Evolutionary conservation across 2,113 vertebrate species (phyloP), one percentile per base, ranked within the genome.

Genomic region (Columba livia): DNA sequence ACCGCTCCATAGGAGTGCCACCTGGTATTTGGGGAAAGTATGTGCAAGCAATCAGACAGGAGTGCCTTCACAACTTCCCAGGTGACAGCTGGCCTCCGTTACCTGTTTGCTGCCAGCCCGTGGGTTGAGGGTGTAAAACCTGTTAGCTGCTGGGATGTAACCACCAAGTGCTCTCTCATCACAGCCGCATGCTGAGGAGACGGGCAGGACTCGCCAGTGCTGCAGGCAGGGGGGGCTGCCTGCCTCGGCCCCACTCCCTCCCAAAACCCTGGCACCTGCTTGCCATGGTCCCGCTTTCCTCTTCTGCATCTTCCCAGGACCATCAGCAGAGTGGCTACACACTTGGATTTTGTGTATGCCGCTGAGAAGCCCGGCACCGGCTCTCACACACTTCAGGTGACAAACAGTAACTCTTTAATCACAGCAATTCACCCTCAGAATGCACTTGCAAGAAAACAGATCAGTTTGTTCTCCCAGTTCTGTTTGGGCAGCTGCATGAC

Each of bases 401-500:
- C 31, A 79, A 94, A 79, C 2, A 32, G 8, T 53, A 86, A 64
- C 72, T 77, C 66, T n/a, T 77, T 79, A 75, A 86, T 94, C 11
- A 34, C 3, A 3, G 23, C 58, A 17, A 79, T 83, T 88, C 56
- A 62, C 47, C 14, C 48, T 80, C 25, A 78, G 58, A 23, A 4
- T 50, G 44, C 32, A 11, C 26, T 13, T 57, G 36, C 42, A 82
- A 88, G 44, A 79, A 77, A 88, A 77, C 0, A 0, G 67, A 85
- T 91, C 54, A 42, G 34, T 48, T 82, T 73, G 72, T 92, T 94
- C 66, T 93, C 23, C 53, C 23, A 42, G 50, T 36, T 79, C 62
- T 65, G 31, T 74, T 47, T 48, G 79, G 29, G 66, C 57, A 64
- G 29, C 78, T 80, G 54, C 57, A 74, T 1, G 15, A 11, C 19